These are phyloP conservation scores for Choloepus didactylus DNA, from an alignment of 2,797 vertebrate genomes.

Conservation along the genomic window DNA sequence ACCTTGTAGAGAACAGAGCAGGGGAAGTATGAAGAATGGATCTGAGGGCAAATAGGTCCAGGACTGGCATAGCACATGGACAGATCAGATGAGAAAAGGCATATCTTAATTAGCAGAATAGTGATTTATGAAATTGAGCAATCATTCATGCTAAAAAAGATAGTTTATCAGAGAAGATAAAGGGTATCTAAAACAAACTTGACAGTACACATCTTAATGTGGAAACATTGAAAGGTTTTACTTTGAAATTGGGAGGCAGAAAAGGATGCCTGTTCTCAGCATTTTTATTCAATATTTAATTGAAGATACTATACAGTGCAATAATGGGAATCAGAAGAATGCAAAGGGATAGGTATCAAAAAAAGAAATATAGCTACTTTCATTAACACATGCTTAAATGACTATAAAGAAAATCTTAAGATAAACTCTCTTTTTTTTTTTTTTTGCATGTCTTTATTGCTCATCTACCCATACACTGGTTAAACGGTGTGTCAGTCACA, in stretches of 20 bases:
- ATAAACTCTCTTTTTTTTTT: too few relatives aligned
- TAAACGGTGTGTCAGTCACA: too few relatives aligned
- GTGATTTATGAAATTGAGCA: background rate
- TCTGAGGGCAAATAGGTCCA: background rate
- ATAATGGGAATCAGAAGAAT: background rate
- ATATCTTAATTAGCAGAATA: background rate
- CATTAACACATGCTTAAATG: background rate
- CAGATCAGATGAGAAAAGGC: background rate
- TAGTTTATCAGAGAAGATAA: background rate
- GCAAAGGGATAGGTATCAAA: background rate
- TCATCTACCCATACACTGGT: too few relatives aligned
- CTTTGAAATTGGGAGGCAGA: background rate
- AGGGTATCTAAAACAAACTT: background rate
- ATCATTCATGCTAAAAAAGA: background rate
- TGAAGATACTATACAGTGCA: background rate
- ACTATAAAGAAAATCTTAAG: background rate
- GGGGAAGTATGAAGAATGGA: background rate
- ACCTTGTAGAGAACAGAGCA: background rate
- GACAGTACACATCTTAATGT: background rate
- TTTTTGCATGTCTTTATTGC: too few relatives aligned
- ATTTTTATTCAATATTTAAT: background rate
- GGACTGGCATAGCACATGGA: background rate
- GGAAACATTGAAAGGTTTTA: background rate
- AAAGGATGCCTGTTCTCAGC: background rate
- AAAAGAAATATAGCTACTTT: background rate